Percentiles rank a stretch among this genome's conserved stretches.
These are phyloP conservation scores for Aeoliscus strigatus DNA, from an alignment of 2,797 vertebrate genomes.

Conservation along the genomic window DNA sequence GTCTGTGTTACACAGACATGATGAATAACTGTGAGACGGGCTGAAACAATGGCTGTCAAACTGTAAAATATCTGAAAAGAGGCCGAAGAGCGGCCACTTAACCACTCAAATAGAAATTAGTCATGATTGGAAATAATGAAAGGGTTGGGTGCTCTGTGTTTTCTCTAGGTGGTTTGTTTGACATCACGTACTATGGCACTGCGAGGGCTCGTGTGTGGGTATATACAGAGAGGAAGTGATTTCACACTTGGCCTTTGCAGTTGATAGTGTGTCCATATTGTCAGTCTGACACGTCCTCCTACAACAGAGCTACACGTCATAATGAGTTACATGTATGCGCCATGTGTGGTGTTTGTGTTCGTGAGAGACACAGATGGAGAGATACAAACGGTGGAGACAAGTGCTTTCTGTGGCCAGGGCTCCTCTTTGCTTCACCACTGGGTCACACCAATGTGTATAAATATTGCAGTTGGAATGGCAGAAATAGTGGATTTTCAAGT, in stretches of 20 bases:
- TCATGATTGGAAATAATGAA: slow-evolving; percentile 4
- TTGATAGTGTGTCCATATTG: slow-evolving; percentile 36
- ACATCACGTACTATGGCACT: neutral
- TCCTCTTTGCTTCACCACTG: too few species aligned
- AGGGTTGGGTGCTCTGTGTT: neutral
- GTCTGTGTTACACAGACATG: too few species aligned
- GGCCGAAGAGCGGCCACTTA: neutral
- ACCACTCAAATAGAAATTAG: neutral
- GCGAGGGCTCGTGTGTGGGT: slow-evolving; percentile 3
- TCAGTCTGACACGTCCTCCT: slow-evolving; percentile 14
- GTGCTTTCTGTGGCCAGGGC: too few species aligned
- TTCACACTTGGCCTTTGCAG: slow-evolving; percentile 30
- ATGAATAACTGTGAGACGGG: slow-evolving; percentile 7
- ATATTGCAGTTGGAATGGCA: too few species aligned
- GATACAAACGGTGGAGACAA: too few species aligned
- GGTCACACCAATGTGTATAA: too few species aligned
- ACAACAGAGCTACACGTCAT: too few species aligned
- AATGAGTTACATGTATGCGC: too few species aligned
- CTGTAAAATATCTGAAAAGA: slow-evolving; percentile 1
- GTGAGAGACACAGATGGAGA: too few species aligned
- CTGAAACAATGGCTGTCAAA: slow-evolving; percentile 2
- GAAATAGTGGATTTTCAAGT: too few species aligned
- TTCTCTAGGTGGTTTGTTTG: neutral
- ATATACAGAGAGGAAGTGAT: slow-evolving; percentile 1
- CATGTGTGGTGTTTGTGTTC: too few species aligned